Evolutionary conservation across 2,888 invertebrate genomes (phyloP), one percentile per base, ranked within the genome.

Genomic region (Nemotelus pantherinus): DNA sequence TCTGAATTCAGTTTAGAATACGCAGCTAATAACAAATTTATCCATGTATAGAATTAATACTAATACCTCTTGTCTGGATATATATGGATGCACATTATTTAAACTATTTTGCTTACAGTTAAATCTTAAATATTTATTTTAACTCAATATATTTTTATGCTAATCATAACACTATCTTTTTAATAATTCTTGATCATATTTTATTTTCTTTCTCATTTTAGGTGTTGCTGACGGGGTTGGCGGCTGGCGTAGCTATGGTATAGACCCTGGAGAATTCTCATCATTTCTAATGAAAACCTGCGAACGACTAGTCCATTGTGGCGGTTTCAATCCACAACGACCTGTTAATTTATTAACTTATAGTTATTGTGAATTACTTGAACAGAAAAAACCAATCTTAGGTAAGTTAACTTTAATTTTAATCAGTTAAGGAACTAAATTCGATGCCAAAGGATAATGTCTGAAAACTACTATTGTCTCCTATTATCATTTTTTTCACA

Each of bases 171-270:
- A 53, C 10, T 53, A 53, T 53, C 10, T 53, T 53, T 53, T 53
- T 1, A 53, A 53, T 53, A 53, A 53, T 7, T 53, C 10, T 53
- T 5, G 10, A 45, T 25, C n/a, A 3, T 53, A 55, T 55, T 55
- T 71, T 44, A 39, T 25, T 25, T 25, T 25, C 25, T 25, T 25
- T 25, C 25, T 25, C 25, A 25, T 25, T 25, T 25, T 25, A 97
- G 99, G 98, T 85, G 98, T 99, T 82, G 99, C 99, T 79, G 99
- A 99, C 88, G 99, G 99, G 81, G 99, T 99, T 76, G 99, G 99
- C 77, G 99, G 99, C 74, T 99, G 99, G 99, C 91, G 98, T 84
- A 94, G 95, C 80, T 98, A 98, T 87, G 99, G 98, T 74, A 95
- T 99, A 82, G 98, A 99, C 88, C 98, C 99, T 2, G 98, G 98